Conservation (phyloP, 2,797 vertebrate genomes). For the Heliangelus exortis region DNA sequence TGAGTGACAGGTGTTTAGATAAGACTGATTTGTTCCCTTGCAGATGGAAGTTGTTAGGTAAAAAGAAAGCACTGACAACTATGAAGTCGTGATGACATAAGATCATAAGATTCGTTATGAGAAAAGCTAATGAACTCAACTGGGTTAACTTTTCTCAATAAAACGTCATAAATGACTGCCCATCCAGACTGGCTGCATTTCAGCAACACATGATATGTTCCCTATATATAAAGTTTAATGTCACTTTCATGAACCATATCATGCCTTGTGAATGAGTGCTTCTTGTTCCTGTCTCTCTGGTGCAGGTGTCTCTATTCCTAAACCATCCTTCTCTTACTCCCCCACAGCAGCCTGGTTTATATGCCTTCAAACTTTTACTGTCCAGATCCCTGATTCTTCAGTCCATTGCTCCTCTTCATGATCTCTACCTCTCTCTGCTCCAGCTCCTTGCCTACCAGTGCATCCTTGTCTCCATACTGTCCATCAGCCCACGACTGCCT, state of each 20-base stretch:
- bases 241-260: neutral
- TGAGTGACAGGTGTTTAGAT: slow-evolving; percentile 75
- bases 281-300: neutral
- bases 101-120: neutral
- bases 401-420: neutral
- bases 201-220: neutral
- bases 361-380: neutral
- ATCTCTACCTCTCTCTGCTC: neutral
- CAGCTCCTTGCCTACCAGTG: neutral
- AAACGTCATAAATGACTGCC: neutral
- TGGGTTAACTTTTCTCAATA: neutral
- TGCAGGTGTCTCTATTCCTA: neutral
- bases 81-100: neutral
- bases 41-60: slow-evolving; percentile 40
- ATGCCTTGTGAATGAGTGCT: neutral
- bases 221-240: neutral
- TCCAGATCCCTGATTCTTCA: neutral
- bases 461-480: accelerated
- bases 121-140: neutral
- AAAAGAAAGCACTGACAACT: slow-evolving; percentile 3
- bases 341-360: neutral
- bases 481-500: neutral
- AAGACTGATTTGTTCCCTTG: slow-evolving; percentile 38
- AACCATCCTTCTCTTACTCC: neutral
- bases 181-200: neutral